phyloP scores from a whole-genome alignment of 2,113 vertebrate genomes.

The Grammomys surdaster region DNA sequence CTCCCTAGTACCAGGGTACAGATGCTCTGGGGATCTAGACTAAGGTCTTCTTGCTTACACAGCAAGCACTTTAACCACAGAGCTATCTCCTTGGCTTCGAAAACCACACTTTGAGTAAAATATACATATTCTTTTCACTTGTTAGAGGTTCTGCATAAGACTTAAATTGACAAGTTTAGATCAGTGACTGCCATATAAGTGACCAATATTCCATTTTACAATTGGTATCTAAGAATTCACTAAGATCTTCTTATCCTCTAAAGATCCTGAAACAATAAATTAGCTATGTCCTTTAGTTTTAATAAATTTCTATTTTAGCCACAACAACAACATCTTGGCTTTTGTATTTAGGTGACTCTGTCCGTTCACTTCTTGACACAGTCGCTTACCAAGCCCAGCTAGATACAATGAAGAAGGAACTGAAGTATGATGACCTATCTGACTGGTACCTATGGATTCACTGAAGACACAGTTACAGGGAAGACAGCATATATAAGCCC shows the following conservation, averaged over 20 bases:
- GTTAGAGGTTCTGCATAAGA: not conserved
- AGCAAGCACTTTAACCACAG: not conserved
- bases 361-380: slow-evolving; percentile 6
- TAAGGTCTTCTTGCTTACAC: not conserved
- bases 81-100: too few species aligned
- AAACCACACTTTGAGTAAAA: not conserved
- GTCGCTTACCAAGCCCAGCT: not conserved
- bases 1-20: not conserved
- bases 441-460: not conserved
- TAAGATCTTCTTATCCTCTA: not conserved
- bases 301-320: not conserved
- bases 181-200: not conserved
- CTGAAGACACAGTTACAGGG: not conserved
- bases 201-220: not conserved
- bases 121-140: not conserved
- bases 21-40: not conserved
- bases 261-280: not conserved
- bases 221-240: not conserved
- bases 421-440: not conserved
- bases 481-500: not conserved
- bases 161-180: not conserved
- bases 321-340: not conserved
- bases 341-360: not conserved
- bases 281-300: not conserved
- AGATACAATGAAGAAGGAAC: not conserved